Evolutionary conservation across 1,140 invertebrate species (phyloP).

Genomic region (Manduca sexta): DNA sequence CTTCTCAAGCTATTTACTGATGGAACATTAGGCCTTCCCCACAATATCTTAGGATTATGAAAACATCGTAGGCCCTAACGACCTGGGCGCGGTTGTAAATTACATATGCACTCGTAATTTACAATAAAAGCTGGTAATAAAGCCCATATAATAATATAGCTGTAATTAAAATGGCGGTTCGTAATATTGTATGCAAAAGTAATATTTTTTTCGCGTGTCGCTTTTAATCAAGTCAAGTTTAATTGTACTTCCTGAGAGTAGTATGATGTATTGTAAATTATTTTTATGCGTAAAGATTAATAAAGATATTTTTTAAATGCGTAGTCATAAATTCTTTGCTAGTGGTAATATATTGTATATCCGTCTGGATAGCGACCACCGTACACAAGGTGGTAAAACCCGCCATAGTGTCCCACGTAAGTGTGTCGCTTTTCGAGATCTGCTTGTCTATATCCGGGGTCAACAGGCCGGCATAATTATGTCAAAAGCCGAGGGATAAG

Average conservation of each 20-base stretch:
- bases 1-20: too few species aligned
- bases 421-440: too few species aligned
- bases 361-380: too few species aligned
- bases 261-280: background rate
- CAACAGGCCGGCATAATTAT: too few species aligned
- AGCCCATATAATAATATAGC: background rate
- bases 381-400: too few species aligned
- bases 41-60: constrained; percentile 1
- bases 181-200: constrained; percentile 6
- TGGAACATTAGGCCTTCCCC: background rate
- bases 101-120: constrained; percentile 8
- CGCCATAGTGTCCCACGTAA: too few species aligned
- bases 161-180: background rate
- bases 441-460: too few species aligned
- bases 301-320: too few species aligned
- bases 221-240: constrained; percentile 1
- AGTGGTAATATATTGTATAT: too few species aligned
- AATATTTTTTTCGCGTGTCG: constrained; percentile 9
- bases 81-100: constrained; percentile 23
- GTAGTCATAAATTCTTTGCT: too few species aligned
- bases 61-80: constrained; percentile 30
- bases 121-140: background rate
- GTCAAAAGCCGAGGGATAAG: too few species aligned
- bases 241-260: constrained; percentile 1
- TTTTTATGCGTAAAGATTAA: too few species aligned